Evolutionary conservation across 2,888 invertebrate species (phyloP).

Genomic region (Pristionchus mayeri): DNA sequence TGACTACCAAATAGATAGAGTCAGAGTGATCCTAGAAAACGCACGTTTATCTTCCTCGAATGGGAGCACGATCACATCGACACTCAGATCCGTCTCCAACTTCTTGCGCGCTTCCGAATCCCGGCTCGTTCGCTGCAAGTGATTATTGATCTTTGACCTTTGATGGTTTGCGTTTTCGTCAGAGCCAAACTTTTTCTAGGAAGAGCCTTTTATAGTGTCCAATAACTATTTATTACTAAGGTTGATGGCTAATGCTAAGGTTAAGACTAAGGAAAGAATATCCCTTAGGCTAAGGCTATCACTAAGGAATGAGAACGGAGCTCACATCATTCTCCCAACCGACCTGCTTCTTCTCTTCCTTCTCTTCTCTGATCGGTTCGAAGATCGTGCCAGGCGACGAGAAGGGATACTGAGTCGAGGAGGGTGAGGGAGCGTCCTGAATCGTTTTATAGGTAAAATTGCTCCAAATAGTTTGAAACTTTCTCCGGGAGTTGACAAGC

Average conservation of each 20-base stretch:
- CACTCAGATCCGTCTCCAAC: conserved; percentile 72
- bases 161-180: too few relatives aligned
- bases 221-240: too few relatives aligned
- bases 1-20: background rate
- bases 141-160: background rate
- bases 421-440: conserved; percentile 20
- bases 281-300: too few relatives aligned
- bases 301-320: too few relatives aligned
- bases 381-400: conserved; percentile 7
- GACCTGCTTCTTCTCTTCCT: conserved; percentile 38
- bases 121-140: conserved; percentile 28
- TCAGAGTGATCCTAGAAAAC: too few relatives aligned
- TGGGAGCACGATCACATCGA: conserved; percentile 72
- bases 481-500: too few relatives aligned
- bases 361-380: background rate
- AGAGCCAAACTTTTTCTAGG: too few relatives aligned
- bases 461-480: too few relatives aligned
- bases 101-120: conserved; percentile 53
- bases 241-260: too few relatives aligned
- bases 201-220: too few relatives aligned
- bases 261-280: too few relatives aligned
- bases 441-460: too few relatives aligned
- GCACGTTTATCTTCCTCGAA: conserved; percentile 55
- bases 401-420: conserved; percentile 19
- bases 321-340: conserved; percentile 34